These are phyloP conservation scores for Cyrtodaria siliqua DNA, from an alignment of 2,888 invertebrate genomes.

Conservation along the genomic window DNA sequence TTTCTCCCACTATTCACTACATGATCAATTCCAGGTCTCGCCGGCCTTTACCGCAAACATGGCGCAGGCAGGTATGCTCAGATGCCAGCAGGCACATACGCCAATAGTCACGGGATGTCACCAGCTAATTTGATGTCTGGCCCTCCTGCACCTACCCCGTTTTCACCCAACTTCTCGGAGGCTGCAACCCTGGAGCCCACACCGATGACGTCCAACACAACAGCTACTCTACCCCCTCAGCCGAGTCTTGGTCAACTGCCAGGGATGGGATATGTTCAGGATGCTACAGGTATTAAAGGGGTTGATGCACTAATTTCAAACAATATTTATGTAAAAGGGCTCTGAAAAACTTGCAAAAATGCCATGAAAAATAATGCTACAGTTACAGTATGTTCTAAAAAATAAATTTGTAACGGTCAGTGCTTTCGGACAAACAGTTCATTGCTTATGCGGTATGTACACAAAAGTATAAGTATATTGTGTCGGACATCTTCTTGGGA, in stretches of 20 bases:
- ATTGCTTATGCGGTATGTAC: too few relatives aligned
- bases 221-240: conserved; percentile 60
- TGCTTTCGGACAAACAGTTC: too few relatives aligned
- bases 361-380: too few relatives aligned
- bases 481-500: too few relatives aligned
- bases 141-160: conserved; percentile 49
- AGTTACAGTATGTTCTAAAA: too few relatives aligned
- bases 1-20: too few relatives aligned
- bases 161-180: conserved; percentile 40
- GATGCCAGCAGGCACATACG: conserved; percentile 78
- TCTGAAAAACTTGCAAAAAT: too few relatives aligned
- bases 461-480: too few relatives aligned
- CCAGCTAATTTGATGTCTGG: conserved; percentile 50
- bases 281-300: conserved; percentile 53
- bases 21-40: conserved; percentile 52
- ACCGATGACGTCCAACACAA: background rate
- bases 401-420: too few relatives aligned
- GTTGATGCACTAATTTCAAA: too few relatives aligned
- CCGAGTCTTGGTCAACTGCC: conserved; percentile 46
- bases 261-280: conserved; percentile 55
- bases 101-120: conserved; percentile 32
- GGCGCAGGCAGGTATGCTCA: conserved; percentile 75
- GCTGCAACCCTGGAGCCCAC: conserved; percentile 33
- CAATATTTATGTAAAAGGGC: too few relatives aligned
- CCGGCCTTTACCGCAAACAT: conserved; percentile 59